Percentiles rank a stretch among this genome's conserved stretches.
These are phyloP conservation scores for Stylophora pistillata DNA, from an alignment of 64 coral and sea anemone species.

Conservation along the genomic window DNA sequence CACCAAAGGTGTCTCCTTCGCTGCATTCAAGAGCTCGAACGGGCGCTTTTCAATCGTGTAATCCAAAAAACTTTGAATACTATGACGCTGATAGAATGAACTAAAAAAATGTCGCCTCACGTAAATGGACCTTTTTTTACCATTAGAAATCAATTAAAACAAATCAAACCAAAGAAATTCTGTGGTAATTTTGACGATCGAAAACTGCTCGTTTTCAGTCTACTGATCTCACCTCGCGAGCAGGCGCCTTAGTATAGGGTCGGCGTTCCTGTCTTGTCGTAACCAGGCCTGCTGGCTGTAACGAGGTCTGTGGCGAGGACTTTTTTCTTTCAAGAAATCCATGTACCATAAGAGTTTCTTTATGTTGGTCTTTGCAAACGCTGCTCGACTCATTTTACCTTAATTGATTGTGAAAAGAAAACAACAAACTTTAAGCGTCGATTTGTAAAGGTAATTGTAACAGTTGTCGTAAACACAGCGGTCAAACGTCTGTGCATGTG, in stretches of 20 bases:
- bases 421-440: no score
- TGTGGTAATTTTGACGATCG: no score
- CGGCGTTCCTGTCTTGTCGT: slow-evolving; percentile 70
- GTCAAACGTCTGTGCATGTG: no score
- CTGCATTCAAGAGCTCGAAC: no score
- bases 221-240: slow-evolving; percentile 46
- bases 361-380: slow-evolving; percentile 60
- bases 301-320: slow-evolving; percentile 71
- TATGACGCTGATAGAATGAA: no score
- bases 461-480: no score
- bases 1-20: no score
- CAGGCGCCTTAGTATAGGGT: slow-evolving; percentile 57
- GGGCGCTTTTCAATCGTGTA: no score
- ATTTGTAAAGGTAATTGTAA: neutral
- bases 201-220: no score
- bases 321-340: slow-evolving; percentile 83
- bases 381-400: slow-evolving; percentile 58
- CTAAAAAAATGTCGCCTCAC: no score
- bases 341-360: slow-evolving; percentile 72
- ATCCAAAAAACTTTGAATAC: no score
- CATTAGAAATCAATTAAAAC: neutral
- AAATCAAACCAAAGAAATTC: neutral
- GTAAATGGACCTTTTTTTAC: no score
- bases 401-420: neutral
- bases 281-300: slow-evolving; percentile 88